Conservation (phyloP, 2,888 invertebrate species). For the Aphidoletes aphidimyza region DNA sequence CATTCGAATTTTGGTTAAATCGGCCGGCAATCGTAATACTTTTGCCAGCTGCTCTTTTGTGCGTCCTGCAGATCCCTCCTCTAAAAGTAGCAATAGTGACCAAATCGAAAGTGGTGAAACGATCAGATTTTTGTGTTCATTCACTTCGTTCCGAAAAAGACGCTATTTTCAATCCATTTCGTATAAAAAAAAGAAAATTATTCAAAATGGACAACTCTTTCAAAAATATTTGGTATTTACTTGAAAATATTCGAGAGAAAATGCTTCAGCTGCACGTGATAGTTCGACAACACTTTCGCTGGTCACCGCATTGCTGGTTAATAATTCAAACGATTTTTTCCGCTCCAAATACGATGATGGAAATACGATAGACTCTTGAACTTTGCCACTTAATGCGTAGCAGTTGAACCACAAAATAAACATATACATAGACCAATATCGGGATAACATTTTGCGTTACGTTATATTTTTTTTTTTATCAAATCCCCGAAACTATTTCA, state of each 20-base stretch:
- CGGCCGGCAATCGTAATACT: constrained; percentile 62
- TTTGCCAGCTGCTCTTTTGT: constrained; percentile 69
- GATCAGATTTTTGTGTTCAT: constrained; percentile 67
- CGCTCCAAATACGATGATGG: neutral
- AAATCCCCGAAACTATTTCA: too few species aligned
- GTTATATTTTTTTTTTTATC: too few species aligned
- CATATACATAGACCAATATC: neutral
- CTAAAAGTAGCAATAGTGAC: constrained; percentile 71
- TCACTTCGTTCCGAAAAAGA: constrained; percentile 59
- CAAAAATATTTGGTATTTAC: neutral
- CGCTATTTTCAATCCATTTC: constrained; percentile 57
- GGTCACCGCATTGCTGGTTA: neutral
- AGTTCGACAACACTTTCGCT: neutral
- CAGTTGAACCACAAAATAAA: neutral
- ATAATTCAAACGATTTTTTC: neutral
- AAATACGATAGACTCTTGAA: neutral
- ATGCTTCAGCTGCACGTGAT: neutral
- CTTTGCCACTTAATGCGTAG: neutral
- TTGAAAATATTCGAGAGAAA: constrained; percentile 31
- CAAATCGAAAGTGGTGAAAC: constrained; percentile 76
- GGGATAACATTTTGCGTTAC: neutral
- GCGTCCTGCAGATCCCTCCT: constrained; percentile 70
- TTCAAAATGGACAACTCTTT: too few species aligned
- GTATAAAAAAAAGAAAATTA: too few species aligned
- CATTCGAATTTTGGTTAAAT: constrained; percentile 58